These are phyloP conservation scores for Ditula angustiorana DNA, from an alignment of 2,888 invertebrate genomes.

Conservation along the genomic window DNA sequence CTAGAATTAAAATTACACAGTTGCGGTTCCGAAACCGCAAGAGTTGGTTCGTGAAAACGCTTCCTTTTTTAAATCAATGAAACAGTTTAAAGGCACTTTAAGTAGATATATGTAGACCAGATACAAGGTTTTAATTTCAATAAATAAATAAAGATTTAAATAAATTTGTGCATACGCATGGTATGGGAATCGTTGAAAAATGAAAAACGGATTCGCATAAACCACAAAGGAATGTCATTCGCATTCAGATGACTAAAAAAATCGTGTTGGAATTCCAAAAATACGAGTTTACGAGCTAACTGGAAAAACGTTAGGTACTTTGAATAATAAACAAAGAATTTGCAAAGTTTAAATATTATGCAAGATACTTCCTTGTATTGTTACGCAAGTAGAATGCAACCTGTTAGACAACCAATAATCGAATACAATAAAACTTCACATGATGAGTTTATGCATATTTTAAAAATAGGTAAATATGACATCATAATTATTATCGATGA, in stretches of 20 bases:
- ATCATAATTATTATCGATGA: constrained; percentile 1
- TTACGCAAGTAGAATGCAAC: not conserved
- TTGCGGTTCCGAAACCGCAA: too few relatives aligned
- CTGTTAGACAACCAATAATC: not conserved
- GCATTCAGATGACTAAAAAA: constrained; percentile 20
- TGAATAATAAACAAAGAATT: constrained; percentile 1
- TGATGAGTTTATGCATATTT: not conserved
- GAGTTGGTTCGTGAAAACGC: too few relatives aligned
- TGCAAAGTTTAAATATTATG: not conserved
- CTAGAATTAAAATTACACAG: too few relatives aligned
- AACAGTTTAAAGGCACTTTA: too few relatives aligned
- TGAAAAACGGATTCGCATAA: not conserved
- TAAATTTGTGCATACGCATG: too few relatives aligned
- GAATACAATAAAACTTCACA: not conserved
- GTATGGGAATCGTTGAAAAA: too few relatives aligned
- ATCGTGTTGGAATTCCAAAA: constrained; percentile 31
- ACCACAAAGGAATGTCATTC: constrained; percentile 11
- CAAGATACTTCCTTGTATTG: not conserved
- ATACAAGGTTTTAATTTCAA: too few relatives aligned
- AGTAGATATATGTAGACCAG: too few relatives aligned
- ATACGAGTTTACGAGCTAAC: constrained; percentile 4
- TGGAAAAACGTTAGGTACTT: constrained; percentile 6
- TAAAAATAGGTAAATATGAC: not conserved
- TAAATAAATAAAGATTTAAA: too few relatives aligned
- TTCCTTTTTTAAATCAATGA: too few relatives aligned